Evolutionary conservation across 2,797 vertebrate genomes (phyloP).

Genomic region (Enteromius trimaculatus): DNA sequence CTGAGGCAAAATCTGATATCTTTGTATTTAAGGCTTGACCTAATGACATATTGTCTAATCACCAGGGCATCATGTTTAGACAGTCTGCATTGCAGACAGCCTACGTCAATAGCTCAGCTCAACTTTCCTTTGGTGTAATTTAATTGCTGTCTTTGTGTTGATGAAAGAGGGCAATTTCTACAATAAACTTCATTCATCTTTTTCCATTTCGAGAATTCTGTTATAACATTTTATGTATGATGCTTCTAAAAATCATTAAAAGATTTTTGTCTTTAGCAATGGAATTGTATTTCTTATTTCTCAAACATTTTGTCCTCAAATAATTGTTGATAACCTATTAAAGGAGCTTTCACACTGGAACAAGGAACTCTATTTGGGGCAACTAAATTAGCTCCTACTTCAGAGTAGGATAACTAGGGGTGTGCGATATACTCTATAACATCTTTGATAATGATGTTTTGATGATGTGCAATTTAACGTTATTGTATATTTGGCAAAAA

Average conservation of each 20-base stretch:
- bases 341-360: background rate
- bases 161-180: background rate
- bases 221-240: background rate
- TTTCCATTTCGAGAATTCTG: background rate
- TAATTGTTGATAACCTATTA: background rate
- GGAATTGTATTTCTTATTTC: background rate
- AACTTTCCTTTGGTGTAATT: constrained; percentile 21
- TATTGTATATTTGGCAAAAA: too few species aligned
- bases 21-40: constrained; percentile 11
- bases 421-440: too few species aligned
- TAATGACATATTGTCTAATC: constrained; percentile 18
- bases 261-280: background rate
- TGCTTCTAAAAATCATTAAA: background rate
- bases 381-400: too few species aligned
- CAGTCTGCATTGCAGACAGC: constrained; percentile 16
- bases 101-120: constrained; percentile 16
- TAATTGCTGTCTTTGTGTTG: constrained; percentile 27
- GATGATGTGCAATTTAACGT: too few species aligned
- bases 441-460: too few species aligned
- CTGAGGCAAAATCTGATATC: constrained; percentile 16
- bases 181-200: background rate
- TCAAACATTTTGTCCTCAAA: background rate
- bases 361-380: background rate
- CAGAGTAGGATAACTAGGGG: too few species aligned
- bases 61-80: background rate